Evolutionary conservation across 2,888 invertebrate genomes (phyloP).

Genomic region (Coenonympha arcania): DNA sequence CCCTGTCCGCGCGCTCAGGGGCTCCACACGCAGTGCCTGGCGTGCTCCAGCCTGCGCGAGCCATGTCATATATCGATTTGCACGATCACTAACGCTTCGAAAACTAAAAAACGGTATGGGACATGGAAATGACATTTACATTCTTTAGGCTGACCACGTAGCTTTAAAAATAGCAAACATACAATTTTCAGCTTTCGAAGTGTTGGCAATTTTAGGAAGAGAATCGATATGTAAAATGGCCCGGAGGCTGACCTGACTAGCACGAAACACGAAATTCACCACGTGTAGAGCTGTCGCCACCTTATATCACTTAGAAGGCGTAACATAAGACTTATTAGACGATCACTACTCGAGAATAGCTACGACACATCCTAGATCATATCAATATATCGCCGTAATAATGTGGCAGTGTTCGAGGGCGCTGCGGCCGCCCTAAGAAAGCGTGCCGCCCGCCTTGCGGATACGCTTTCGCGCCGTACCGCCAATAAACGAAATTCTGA

Average conservation of each 20-base stretch:
- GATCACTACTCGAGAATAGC: slow-evolving; percentile 72
- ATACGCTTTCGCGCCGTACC: slow-evolving; percentile 3
- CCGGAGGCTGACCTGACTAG: too few relatives aligned
- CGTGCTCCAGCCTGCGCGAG: background rate
- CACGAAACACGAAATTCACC: background rate
- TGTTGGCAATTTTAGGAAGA: too few relatives aligned
- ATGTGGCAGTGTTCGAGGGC: slow-evolving; percentile 53
- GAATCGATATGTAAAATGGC: too few relatives aligned
- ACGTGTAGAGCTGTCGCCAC: slow-evolving; percentile 4
- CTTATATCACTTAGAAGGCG: slow-evolving; percentile 57
- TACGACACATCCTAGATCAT: slow-evolving; percentile 74
- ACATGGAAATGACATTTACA: too few relatives aligned
- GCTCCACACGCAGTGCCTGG: slow-evolving; percentile 12
- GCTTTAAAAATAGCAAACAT: too few relatives aligned
- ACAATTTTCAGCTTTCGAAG: too few relatives aligned
- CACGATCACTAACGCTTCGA: too few relatives aligned
- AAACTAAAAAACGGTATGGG: too few relatives aligned
- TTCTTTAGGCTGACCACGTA: too few relatives aligned
- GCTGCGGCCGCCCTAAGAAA: slow-evolving; percentile 30
- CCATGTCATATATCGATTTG: too few relatives aligned
- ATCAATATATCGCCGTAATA: slow-evolving; percentile 67
- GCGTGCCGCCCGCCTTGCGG: slow-evolving; percentile 41
- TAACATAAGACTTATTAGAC: slow-evolving; percentile 71
- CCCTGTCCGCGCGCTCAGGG: slow-evolving; percentile 22
- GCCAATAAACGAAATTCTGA: background rate